These are phyloP conservation scores for Pholis gunnellus DNA, from an alignment of 2,113 vertebrate genomes.

Conservation along the genomic window DNA sequence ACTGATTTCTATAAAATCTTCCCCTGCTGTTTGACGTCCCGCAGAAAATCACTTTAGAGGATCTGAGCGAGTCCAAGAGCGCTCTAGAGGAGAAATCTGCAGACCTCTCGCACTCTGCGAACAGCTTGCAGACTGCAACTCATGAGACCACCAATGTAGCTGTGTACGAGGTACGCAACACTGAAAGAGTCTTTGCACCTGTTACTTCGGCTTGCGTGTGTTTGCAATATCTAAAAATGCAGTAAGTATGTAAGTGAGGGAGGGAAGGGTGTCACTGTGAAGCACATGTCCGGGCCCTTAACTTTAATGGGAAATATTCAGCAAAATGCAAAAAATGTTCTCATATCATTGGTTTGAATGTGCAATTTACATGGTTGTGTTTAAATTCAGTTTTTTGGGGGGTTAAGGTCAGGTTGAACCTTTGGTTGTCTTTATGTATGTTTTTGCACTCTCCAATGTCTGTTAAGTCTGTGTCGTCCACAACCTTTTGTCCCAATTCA, in stretches of 20 bases:
- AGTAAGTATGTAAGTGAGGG: neutral
- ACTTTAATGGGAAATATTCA: neutral
- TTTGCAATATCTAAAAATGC: neutral
- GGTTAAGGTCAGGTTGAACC: neutral
- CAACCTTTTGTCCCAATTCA: neutral
- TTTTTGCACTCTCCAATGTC: neutral
- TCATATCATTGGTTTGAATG: neutral
- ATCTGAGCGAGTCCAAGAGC: constrained; percentile 85
- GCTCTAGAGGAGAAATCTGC: constrained; percentile 77
- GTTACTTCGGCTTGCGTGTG: neutral
- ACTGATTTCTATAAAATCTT: neutral
- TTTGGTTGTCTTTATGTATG: neutral
- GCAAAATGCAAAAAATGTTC: neutral
- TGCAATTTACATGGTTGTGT: neutral
- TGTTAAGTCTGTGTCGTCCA: neutral
- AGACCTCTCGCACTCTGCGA: constrained; percentile 80
- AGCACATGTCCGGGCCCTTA: neutral
- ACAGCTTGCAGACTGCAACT: constrained; percentile 80
- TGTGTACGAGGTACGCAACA: constrained; percentile 85
- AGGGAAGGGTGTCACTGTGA: neutral
- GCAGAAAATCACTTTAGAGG: constrained; percentile 89
- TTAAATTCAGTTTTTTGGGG: too few species aligned
- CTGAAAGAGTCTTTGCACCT: neutral
- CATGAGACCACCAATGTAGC: constrained; percentile 88
- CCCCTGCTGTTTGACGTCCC: constrained; percentile 14